Conservation (phyloP, 2,113 vertebrate genomes). For the Argyrosomus japonicus region DNA sequence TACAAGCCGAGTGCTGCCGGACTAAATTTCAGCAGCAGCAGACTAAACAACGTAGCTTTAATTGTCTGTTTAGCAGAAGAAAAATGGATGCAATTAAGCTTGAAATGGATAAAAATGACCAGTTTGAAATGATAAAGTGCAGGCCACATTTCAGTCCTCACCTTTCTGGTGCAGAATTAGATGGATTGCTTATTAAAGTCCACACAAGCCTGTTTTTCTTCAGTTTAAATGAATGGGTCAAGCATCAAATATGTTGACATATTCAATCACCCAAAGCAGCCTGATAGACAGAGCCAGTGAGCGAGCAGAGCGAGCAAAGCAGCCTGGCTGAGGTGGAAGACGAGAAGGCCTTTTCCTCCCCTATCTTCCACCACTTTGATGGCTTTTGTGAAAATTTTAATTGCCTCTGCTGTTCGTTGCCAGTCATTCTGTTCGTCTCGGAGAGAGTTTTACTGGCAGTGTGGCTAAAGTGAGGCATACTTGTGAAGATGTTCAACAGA, state of each 20-base stretch:
- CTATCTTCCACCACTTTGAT: slow-evolving; percentile 32
- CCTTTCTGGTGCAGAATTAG: slow-evolving; percentile 11
- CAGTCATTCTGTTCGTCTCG: slow-evolving; percentile 7
- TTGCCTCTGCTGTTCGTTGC: slow-evolving; percentile 40
- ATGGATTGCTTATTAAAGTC: slow-evolving; percentile 14
- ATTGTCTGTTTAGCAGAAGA: slow-evolving; percentile 44
- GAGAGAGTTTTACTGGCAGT: slow-evolving; percentile 37
- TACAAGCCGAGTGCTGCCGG: slow-evolving; percentile 16
- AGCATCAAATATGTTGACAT: slow-evolving; percentile 1
- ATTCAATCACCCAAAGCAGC: slow-evolving; percentile 20
- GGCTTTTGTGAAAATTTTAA: slow-evolving; percentile 51
- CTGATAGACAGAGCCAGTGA: background rate
- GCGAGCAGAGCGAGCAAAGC: background rate
- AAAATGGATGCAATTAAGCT: slow-evolving; percentile 48
- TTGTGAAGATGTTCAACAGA: slow-evolving; percentile 40
- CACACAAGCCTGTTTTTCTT: background rate
- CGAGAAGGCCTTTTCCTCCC: slow-evolving; percentile 22
- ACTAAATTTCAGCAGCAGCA: background rate
- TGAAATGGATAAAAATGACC: slow-evolving; percentile 59
- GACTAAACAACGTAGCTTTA: slow-evolving; percentile 20
- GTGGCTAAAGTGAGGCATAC: slow-evolving; percentile 17
- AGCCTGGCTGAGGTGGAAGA: slow-evolving; percentile 20
- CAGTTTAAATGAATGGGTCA: slow-evolving; percentile 27
- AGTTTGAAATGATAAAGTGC: slow-evolving; percentile 35
- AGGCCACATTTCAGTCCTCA: slow-evolving; percentile 6